phyloP scores from a whole-genome alignment of 30 jellyfish, hydroid and myxozoan genomes.

The Hydra vulgaris region DNA sequence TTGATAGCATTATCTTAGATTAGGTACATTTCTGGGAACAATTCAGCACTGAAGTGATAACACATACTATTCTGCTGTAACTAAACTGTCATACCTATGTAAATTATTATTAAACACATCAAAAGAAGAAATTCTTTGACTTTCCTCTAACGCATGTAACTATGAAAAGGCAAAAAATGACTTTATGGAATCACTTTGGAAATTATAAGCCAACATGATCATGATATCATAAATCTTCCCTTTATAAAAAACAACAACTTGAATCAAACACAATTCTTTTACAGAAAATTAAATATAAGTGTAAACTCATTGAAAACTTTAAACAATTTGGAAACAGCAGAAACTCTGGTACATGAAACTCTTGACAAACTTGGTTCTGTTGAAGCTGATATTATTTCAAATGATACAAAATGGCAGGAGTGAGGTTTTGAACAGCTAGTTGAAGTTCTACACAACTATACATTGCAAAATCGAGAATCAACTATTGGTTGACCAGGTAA shows the following conservation, averaged over 20 bases:
- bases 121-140: slow-evolving; percentile 2
- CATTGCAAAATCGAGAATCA: slow-evolving; percentile 14
- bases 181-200: slow-evolving; percentile 24
- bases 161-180: slow-evolving; percentile 24
- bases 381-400: background rate
- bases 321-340: too few species aligned
- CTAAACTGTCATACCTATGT: slow-evolving; percentile 16
- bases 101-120: slow-evolving; percentile 29
- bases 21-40: slow-evolving; percentile 58
- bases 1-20: slow-evolving; percentile 29
- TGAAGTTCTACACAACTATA: slow-evolving; percentile 14
- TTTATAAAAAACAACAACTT: background rate
- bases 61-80: slow-evolving; percentile 1
- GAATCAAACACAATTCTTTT: slow-evolving; percentile 18
- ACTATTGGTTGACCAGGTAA: too few species aligned
- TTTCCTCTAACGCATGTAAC: too few species aligned
- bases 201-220: slow-evolving; percentile 24
- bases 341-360: slow-evolving; percentile 30
- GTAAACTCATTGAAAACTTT: slow-evolving; percentile 49
- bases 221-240: slow-evolving; percentile 21
- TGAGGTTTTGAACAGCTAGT: slow-evolving; percentile 9
- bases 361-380: slow-evolving; percentile 35
- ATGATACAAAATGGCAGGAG: too few species aligned
- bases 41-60: slow-evolving; percentile 50
- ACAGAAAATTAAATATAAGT: slow-evolving; percentile 16